Base-by-base conservation (phyloP, 2,113 vertebrate species). In the Echinops telfairi region DNA sequence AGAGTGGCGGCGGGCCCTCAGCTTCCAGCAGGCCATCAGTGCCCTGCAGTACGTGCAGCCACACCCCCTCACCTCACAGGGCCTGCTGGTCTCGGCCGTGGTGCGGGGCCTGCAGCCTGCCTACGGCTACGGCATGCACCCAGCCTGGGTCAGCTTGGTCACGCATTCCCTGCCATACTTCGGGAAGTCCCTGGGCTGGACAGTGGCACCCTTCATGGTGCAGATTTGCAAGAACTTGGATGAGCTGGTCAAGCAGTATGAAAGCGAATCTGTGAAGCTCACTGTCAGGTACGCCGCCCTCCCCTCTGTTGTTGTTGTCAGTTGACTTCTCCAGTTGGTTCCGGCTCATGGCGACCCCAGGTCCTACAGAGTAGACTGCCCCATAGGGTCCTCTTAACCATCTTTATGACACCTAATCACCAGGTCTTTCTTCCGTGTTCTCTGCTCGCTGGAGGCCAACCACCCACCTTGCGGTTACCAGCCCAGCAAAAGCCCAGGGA, bases 141-240 rank as follows among this genome's bases (percentile, higher is more conserved):
- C 99, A 2, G 98, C 99, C 27, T 99, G 99, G 99, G 99, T 99
- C 66, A 97, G 97, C 6, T 97, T 99, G 95, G 98, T 99, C 96
- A 99, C 99, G 0, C 97, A 98, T 5, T 98, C 98, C 27, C 96
- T 99, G 95, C 99, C 99, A 0, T 99, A 99, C 95, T 98, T 99
- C 71, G 99, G 99, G 0, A 99, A 98, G 94, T 99, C 99, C 3
- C 97, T 99, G 20, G 99, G 99, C 94, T 99, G 99, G 98, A 99
- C 99, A 0, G 99, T 99, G 95, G 98, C 99, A 2, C 99, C 99
- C 0, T 98, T 99, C 82, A 92, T 99, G 60, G 97, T 97, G 77
- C 99, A 99, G 97, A 99, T 99, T 96, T 99, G 99, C 98, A 99
- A 98, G 95, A 99, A 99, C 97, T 90, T 99, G 97, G 99, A 99